phyloP scores from a whole-genome alignment of 2,797 vertebrate genomes.

The Halcyon leucocephala region DNA sequence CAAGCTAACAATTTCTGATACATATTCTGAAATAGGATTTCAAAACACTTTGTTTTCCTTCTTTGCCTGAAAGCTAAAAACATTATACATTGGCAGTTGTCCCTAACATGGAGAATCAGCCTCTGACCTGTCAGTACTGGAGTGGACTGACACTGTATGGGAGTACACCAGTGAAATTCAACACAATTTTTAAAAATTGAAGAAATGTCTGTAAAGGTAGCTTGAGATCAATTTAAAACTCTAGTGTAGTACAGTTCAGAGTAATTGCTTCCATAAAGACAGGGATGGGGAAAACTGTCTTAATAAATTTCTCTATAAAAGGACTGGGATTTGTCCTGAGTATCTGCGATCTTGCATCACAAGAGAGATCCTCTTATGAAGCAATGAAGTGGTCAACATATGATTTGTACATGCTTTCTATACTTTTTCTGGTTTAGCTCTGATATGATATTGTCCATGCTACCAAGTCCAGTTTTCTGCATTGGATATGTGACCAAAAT shows the following conservation, averaged over 20 bases:
- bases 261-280: not conserved
- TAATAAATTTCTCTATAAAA: not conserved
- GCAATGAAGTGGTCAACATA: not conserved
- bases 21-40: not conserved
- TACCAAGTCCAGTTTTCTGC: not conserved
- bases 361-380: not conserved
- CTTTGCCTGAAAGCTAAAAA: not conserved
- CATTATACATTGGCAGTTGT: not conserved
- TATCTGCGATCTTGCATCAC: not conserved
- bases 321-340: not conserved
- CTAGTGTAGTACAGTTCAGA: not conserved
- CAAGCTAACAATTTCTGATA: not conserved
- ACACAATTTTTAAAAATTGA: not conserved
- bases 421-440: not conserved
- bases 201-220: not conserved
- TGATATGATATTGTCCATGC: not conserved
- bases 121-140: not conserved
- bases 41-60: not conserved
- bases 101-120: not conserved
- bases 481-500: not conserved
- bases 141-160: not conserved
- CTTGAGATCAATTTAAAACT: not conserved
- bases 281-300: not conserved
- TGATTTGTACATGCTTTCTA: not conserved
- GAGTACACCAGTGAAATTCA: not conserved